Evolutionary conservation across 1,140 invertebrate species (phyloP).

Genomic region (Eumaeus atala): DNA sequence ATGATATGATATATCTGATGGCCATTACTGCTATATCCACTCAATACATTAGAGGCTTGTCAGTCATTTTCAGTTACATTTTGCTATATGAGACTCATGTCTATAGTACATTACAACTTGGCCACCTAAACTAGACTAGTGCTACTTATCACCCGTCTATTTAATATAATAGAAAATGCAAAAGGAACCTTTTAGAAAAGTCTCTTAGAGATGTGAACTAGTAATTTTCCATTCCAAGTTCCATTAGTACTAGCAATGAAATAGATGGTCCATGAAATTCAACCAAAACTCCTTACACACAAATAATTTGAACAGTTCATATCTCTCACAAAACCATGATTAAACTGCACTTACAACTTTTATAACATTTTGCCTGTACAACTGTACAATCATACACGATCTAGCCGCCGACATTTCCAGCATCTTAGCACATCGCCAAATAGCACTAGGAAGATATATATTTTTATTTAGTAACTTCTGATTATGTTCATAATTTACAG

Average conservation of each 20-base stretch:
- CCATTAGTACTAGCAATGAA: too few species aligned
- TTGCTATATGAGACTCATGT: too few species aligned
- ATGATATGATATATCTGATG: too few species aligned
- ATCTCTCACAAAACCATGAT: not conserved
- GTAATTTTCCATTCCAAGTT: not conserved
- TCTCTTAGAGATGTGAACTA: not conserved
- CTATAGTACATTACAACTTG: too few species aligned
- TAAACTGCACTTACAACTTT: constrained; percentile 40
- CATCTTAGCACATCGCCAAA: constrained; percentile 64
- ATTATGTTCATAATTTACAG: constrained; percentile 59
- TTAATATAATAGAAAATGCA: too few species aligned
- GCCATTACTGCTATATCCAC: too few species aligned
- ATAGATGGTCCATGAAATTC: too few species aligned
- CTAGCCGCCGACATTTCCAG: constrained; percentile 62
- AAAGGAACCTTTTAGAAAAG: too few species aligned
- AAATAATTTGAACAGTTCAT: not conserved
- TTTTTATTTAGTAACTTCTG: constrained; percentile 55
- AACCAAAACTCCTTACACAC: not conserved
- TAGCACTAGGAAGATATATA: constrained; percentile 62
- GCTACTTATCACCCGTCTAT: too few species aligned
- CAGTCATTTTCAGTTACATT: too few species aligned
- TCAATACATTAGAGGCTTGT: too few species aligned
- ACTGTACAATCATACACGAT: constrained; percentile 56
- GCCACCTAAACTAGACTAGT: too few species aligned
- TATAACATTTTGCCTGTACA: constrained; percentile 60